These are phyloP conservation scores for Melipona bicolor DNA, from an alignment of 2,888 invertebrate species.

Conservation along the genomic window DNA sequence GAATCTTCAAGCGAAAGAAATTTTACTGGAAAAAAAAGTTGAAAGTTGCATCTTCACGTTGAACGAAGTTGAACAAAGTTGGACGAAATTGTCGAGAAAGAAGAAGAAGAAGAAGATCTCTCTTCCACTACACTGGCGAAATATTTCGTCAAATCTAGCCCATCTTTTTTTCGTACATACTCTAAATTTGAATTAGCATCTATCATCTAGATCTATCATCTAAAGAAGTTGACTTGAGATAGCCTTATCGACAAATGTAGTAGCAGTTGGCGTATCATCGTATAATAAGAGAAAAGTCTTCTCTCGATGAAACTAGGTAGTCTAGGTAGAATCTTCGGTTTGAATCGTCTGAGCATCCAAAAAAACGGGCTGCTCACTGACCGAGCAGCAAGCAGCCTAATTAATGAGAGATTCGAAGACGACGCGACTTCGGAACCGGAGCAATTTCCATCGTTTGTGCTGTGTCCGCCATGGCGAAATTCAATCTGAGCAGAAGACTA, in stretches of 20 bases:
- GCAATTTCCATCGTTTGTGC: constrained; percentile 70
- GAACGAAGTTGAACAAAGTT: too few species aligned
- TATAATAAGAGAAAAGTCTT: not conserved
- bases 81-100: too few species aligned
- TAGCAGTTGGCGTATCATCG: not conserved
- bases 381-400: constrained; percentile 46
- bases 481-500: constrained; percentile 77
- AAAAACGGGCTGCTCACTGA: not conserved
- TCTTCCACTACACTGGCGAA: too few species aligned
- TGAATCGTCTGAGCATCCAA: not conserved
- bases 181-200: too few species aligned
- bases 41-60: too few species aligned
- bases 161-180: too few species aligned
- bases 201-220: too few species aligned
- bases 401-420: constrained; percentile 42
- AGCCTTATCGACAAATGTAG: too few species aligned
- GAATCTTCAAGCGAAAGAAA: constrained; percentile 24
- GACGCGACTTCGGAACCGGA: constrained; percentile 33
- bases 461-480: constrained; percentile 69
- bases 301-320: not conserved
- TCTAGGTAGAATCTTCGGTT: not conserved
- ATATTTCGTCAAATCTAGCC: too few species aligned
- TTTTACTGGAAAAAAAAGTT: not conserved
- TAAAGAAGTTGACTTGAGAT: too few species aligned
- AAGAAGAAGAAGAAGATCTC: too few species aligned